Base-by-base conservation (phyloP, 2,888 invertebrate genomes). In the Embidobia sp. region DNA sequence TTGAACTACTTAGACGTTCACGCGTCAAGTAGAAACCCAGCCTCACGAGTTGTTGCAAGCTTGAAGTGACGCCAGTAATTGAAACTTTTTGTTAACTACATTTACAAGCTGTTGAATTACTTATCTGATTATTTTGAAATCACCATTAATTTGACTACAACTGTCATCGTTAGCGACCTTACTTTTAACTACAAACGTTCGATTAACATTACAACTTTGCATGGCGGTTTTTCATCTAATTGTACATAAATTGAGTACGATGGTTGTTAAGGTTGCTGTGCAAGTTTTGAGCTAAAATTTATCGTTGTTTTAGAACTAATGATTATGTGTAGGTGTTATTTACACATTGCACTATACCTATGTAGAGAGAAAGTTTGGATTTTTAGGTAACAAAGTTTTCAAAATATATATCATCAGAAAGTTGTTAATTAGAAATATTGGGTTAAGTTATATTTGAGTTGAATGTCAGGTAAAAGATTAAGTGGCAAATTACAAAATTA, bases 21-120 rank as follows among this genome's bases (percentile, higher is more conserved):
- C 31, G 18, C 22, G 16, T 37, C 31, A 16, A 31, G 19, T 55
- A 35, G 27, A 61, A 37, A 10, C 61, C 53, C 70, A 53, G 48
- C 37, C 46, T 63, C 46, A 46, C 10, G 7, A 72, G 29, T 63
- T 53, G 33, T 40, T 53, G 37, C 31, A 64, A 73, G 29, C 66
- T 51, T 74, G 55, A 64, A 74, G 74, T 66, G 74, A 74, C 59
- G 66, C 59, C 74, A 74, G 66, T 74, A 64, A 59, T 35, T 48
- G 16, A 10, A 49, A 46, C 6, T 22, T 29, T 67, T 67, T 3
- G 27, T 55, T 55, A 15, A 48, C 13, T 67, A 57, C 29, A 67
- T 40, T 48, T 61, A 44, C 10, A 44, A 44, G 51, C 26, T 27
- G 42, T 67, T 67, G 4, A 70, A 42, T 42, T 42, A 64, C 11